Evolutionary conservation across 2,797 vertebrate species (phyloP).

Genomic region (Merluccius polli): DNA sequence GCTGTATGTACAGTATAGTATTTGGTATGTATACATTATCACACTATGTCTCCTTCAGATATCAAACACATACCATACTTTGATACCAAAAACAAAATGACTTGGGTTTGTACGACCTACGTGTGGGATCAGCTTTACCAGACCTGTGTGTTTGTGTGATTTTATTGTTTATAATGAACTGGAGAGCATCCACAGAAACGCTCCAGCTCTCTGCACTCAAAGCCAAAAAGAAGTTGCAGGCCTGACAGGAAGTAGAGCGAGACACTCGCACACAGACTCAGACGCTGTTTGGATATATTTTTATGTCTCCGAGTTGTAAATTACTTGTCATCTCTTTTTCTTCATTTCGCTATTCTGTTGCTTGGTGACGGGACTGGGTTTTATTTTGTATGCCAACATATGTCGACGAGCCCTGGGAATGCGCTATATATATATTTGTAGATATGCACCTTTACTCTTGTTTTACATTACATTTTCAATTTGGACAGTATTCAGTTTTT

Average conservation of each 20-base stretch:
- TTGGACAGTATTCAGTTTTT: slow-evolving; percentile 42
- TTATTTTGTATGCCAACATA: slow-evolving; percentile 69
- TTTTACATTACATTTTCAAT: slow-evolving; percentile 56
- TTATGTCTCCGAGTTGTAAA: slow-evolving; percentile 68
- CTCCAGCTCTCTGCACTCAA: slow-evolving; percentile 78
- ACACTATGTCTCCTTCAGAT: slow-evolving; percentile 53
- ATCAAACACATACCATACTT: slow-evolving; percentile 78
- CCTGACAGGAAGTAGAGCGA: slow-evolving; percentile 77
- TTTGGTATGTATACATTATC: slow-evolving; percentile 45
- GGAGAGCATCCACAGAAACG: slow-evolving; percentile 81
- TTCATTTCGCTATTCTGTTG: slow-evolving; percentile 74
- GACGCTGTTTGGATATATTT: slow-evolving; percentile 69
- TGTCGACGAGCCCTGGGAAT: slow-evolving; percentile 88
- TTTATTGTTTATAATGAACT: slow-evolving; percentile 80
- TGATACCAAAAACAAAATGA: slow-evolving; percentile 84
- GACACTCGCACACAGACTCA: slow-evolving; percentile 83
- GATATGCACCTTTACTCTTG: slow-evolving; percentile 79
- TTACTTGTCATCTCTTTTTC: slow-evolving; percentile 57
- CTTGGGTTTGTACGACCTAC: slow-evolving; percentile 64
- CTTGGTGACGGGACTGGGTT: slow-evolving; percentile 77
- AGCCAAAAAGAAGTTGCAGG: slow-evolving; percentile 88
- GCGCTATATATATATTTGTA: slow-evolving; percentile 81
- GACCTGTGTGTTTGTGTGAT: slow-evolving; percentile 79
- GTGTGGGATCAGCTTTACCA: slow-evolving; percentile 82
- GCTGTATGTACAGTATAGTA: slow-evolving; percentile 48